Evolutionary conservation across 2,888 invertebrate species (phyloP).

Genomic region (Pheosia tremula): DNA sequence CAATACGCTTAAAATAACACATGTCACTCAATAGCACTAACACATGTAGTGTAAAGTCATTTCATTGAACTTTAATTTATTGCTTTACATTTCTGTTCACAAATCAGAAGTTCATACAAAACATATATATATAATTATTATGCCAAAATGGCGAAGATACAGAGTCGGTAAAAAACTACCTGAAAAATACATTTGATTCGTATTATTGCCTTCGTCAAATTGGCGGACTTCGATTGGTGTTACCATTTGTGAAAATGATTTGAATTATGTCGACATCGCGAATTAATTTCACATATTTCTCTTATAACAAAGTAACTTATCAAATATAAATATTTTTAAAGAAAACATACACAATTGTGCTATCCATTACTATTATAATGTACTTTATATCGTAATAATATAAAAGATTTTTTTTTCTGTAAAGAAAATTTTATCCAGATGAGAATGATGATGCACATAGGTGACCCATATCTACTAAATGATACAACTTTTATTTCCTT

Average conservation of each 20-base stretch:
- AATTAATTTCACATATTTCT: slow-evolving; percentile 17
- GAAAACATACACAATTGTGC: slow-evolving; percentile 50
- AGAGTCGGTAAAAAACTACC: slow-evolving; percentile 14
- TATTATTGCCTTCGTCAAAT: slow-evolving; percentile 19
- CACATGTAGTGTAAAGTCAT: slow-evolving; percentile 39
- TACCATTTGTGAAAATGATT: slow-evolving; percentile 14
- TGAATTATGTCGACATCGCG: slow-evolving; percentile 19
- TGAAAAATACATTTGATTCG: slow-evolving; percentile 15
- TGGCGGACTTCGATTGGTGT: slow-evolving; percentile 10
- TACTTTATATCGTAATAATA: slow-evolving; percentile 44
- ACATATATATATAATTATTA: slow-evolving; percentile 20
- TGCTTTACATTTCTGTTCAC: slow-evolving; percentile 41
- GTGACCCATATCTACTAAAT: slow-evolving; percentile 30
- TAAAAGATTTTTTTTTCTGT: slow-evolving; percentile 21
- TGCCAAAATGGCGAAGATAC: slow-evolving; percentile 30
- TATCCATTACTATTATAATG: slow-evolving; percentile 45
- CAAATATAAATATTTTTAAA: slow-evolving; percentile 33
- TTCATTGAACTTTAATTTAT: slow-evolving; percentile 31
- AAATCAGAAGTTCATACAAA: slow-evolving; percentile 24
- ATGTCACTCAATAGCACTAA: background rate
- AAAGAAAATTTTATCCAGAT: slow-evolving; percentile 31
- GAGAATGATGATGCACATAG: slow-evolving; percentile 38
- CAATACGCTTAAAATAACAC: no score
- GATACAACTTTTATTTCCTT: slow-evolving; percentile 29
- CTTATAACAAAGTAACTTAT: slow-evolving; percentile 46